phyloP scores from a whole-genome alignment of 2,113 vertebrate genomes.

The Laticauda colubrina region DNA sequence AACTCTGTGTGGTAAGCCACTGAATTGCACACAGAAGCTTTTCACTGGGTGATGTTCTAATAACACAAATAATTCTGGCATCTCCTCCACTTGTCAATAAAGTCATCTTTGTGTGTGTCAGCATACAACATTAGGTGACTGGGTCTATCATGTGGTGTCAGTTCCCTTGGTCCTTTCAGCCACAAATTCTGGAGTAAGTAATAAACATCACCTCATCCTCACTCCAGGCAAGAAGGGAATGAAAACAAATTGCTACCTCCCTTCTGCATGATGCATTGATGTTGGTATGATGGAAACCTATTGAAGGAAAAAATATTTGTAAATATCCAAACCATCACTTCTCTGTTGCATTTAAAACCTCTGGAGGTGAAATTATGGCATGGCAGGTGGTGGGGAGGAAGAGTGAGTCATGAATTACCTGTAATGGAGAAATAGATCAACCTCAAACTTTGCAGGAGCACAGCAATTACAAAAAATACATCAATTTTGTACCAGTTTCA shows the following conservation, averaged over 20 bases:
- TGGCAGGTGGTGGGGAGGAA: neutral
- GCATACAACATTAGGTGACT: neutral
- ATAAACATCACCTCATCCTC: neutral
- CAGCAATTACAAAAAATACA: neutral
- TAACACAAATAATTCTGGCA: neutral
- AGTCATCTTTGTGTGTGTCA: neutral
- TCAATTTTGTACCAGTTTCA: neutral
- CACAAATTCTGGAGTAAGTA: neutral
- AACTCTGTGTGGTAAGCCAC: neutral
- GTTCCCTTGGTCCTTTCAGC: neutral
- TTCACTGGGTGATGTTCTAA: neutral
- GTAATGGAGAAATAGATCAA: neutral
- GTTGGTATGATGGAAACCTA: neutral
- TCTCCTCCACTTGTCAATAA: neutral
- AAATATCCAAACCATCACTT: neutral
- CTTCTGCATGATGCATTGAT: neutral
- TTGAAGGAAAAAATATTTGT: neutral
- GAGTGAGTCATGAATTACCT: neutral
- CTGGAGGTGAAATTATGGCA: neutral
- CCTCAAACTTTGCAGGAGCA: neutral
- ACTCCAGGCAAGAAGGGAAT: neutral
- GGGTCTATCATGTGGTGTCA: neutral
- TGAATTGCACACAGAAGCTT: neutral
- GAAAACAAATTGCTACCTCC: neutral
- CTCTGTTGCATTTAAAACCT: neutral